Base-by-base conservation (phyloP, 2,888 invertebrate genomes). In the Nemotelus pantherinus region DNA sequence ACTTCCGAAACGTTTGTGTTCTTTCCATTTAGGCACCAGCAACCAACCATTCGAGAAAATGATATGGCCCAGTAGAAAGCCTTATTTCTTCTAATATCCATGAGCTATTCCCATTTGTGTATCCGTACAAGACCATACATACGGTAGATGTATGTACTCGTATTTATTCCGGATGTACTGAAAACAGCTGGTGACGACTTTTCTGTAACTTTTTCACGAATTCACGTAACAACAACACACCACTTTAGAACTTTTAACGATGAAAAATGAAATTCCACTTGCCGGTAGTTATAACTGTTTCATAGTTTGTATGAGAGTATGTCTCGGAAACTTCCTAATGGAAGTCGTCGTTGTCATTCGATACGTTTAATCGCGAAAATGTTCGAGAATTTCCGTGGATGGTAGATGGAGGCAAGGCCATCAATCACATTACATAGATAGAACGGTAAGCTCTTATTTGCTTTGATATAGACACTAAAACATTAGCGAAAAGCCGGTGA, bases 201-300 rank as follows among this genome's bases (percentile, higher is more conserved):
- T 57, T 57, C 25, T 25, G 10, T 25, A 25, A 58, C 10, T 63
- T 39, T 1, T 63, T 5, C 63, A 63, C 25, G 5, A 63, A 3
- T 63, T 5, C 63, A 3, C 63, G 7, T 44, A 65, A 7, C 65
- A 45, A 3, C 45, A 43, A 43, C 70, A 70, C 53, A 53, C 50
- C 67, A 3, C 39, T 39, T 43, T 70, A 55, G 25, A 25, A 70
- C 47, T 9, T 70, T 55, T 41, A 70, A 70, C 44, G 55, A 70
- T 70, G 55, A 70, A 70, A 70, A 70, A 55, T 70, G 70, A 70
- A 70, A 70, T 70, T 55, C 55, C 10, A 70, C 43, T 60, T 25
- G 50, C 43, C 53, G 70, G 45, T n/a, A n/a, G 60, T 43, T 60
- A 44, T 3, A 70, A 41, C 45, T 45, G 10, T 45, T 44, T 45